A percentile compares a stretch with the other conserved stretches of the same genome.
These are phyloP conservation scores for Stenodema calcarata DNA, from an alignment of 2,888 invertebrate genomes.

Conservation along the genomic window DNA sequence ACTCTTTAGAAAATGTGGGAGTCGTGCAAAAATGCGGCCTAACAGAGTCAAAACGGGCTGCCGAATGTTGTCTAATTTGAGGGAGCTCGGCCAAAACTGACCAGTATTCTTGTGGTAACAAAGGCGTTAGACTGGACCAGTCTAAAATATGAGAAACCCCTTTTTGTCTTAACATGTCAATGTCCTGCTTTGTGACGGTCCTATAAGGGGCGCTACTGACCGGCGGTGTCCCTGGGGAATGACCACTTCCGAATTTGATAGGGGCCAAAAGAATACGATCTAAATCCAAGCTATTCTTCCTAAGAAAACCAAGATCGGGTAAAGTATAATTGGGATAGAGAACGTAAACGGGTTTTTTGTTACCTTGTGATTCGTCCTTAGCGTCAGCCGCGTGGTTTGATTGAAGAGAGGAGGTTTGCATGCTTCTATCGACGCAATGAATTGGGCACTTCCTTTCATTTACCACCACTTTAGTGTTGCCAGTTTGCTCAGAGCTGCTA, in stretches of 20 bases:
- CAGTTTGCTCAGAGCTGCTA: constrained; percentile 48
- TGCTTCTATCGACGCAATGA: constrained; percentile 73
- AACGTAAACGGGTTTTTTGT: constrained; percentile 77
- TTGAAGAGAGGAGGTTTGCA: constrained; percentile 69
- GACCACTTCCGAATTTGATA: constrained; percentile 65
- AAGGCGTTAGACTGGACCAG: constrained; percentile 90
- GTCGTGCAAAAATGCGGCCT: constrained; percentile 68
- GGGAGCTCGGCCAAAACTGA: constrained; percentile 81
- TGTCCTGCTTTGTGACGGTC: constrained; percentile 82
- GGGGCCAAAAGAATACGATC: constrained; percentile 77
- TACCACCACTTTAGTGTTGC: constrained; percentile 46
- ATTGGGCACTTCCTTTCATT: constrained; percentile 65
- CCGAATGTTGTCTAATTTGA: constrained; percentile 73
- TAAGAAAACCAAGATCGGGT: constrained; percentile 85
- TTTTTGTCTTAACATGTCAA: constrained; percentile 79
- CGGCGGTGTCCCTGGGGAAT: constrained; percentile 56
- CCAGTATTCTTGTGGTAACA: constrained; percentile 84
- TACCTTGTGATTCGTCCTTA: constrained; percentile 35
- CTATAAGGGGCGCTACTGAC: constrained; percentile 58
- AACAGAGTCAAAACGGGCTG: constrained; percentile 64
- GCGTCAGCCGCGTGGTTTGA: constrained; percentile 3
- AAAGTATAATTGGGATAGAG: constrained; percentile 90
- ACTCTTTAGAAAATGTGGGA: constrained; percentile 58
- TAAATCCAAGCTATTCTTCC: constrained; percentile 64
- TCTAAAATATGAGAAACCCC: constrained; percentile 80